A percentile compares a stretch with the other conserved stretches of the same genome.
phyloP scores from a whole-genome alignment of 2,797 vertebrate genomes.

The Hydrolagus colliei region DNA sequence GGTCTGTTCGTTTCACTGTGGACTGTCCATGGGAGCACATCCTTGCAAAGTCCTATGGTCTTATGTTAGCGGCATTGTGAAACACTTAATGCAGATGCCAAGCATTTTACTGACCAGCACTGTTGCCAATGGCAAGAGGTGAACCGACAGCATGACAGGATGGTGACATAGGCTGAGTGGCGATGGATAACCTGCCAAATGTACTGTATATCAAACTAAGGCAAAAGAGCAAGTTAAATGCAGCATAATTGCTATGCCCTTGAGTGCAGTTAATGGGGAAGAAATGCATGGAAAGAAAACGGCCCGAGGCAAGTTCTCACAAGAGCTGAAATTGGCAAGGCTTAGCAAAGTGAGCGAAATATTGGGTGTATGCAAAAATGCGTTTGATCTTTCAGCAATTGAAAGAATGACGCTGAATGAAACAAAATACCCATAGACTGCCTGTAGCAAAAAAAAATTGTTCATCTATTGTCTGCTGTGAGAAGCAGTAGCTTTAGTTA shows the following conservation, averaged over 20 bases:
- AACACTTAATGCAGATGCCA: no score
- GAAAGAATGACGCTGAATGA: slow-evolving; percentile 41
- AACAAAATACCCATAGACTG: slow-evolving; percentile 44
- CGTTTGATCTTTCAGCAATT: slow-evolving; percentile 38
- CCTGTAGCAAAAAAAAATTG: slow-evolving; percentile 39
- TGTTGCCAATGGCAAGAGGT: no score
- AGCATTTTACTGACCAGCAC: no score
- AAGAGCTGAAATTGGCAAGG: slow-evolving; percentile 45
- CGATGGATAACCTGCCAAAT: no score
- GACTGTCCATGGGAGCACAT: no score
- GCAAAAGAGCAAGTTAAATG: no score
- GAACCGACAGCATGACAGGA: no score
- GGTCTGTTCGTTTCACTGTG: no score
- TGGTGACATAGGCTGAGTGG: no score
- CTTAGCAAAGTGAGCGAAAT: slow-evolving; percentile 33
- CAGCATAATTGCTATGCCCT: slow-evolving; percentile 11
- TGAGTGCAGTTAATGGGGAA: slow-evolving; percentile 15
- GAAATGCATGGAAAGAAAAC: background rate
- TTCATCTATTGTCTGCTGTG: slow-evolving; percentile 13
- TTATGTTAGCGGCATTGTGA: no score
- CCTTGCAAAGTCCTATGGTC: no score
- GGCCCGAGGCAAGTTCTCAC: slow-evolving; percentile 44
- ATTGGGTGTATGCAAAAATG: slow-evolving; percentile 38
- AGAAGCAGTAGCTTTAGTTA: background rate
- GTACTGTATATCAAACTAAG: background rate